phyloP scores from a whole-genome alignment of 2,797 vertebrate species.

The Eremophila alpestris region DNA sequence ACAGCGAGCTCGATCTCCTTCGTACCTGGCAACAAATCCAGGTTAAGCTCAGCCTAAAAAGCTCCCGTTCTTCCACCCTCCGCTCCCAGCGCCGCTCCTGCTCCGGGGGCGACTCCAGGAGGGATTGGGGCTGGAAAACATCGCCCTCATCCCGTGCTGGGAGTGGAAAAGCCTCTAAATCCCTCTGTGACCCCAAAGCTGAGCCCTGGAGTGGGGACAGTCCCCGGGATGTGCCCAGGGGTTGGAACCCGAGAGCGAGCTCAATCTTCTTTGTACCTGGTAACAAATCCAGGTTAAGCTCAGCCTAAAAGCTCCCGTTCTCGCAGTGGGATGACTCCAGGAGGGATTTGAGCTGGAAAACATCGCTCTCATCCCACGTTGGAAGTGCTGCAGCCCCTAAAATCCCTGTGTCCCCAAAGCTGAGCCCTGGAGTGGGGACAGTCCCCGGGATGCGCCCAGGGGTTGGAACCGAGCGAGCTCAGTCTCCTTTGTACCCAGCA shows the following conservation, averaged over 20 bases:
- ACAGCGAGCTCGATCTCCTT: not conserved
- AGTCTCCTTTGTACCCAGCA: too few species aligned
- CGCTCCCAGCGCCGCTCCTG: not conserved
- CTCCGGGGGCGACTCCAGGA: accelerated
- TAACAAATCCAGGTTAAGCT: not conserved
- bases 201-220: not conserved
- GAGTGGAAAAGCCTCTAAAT: accelerated
- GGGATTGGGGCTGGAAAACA: not conserved
- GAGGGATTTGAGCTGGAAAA: too few species aligned
- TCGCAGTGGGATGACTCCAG: too few species aligned
- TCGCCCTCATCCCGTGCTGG: accelerated
- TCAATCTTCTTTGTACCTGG: not conserved
- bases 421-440: too few species aligned
- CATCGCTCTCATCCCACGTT: too few species aligned
- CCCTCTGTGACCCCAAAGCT: accelerated
- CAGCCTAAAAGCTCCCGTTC: not conserved
- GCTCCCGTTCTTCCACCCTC: not conserved
- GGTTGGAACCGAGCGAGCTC: too few species aligned
- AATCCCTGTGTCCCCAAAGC: too few species aligned
- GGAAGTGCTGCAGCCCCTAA: too few species aligned
- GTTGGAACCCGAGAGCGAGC: not conserved
- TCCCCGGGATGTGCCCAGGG: too few species aligned
- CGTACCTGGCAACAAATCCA: not conserved
- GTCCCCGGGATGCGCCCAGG: too few species aligned
- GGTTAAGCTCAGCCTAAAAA: not conserved